phyloP scores from a whole-genome alignment of 2,113 vertebrate species.

The zebrafish (Danio rerio) region DNA sequence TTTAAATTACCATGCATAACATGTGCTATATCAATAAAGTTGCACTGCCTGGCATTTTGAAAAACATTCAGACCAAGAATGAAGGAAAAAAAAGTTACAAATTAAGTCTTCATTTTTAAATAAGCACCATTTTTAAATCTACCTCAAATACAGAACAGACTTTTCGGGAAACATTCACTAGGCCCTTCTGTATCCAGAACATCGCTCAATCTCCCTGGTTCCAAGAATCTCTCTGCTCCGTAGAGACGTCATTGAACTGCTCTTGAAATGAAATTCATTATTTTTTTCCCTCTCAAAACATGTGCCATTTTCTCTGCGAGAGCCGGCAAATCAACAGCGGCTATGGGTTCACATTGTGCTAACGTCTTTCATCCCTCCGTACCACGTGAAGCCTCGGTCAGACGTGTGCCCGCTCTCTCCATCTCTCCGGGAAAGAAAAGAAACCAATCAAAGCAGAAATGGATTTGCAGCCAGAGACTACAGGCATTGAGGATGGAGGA shows the following conservation, averaged over 20 bases:
- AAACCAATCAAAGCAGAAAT: slow-evolving; percentile 69
- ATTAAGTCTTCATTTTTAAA: too few species aligned
- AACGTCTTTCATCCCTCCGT: slow-evolving; percentile 7
- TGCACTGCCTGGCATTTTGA: too few species aligned
- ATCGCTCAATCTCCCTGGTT: neutral
- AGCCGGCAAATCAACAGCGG: neutral
- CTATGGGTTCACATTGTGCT: neutral
- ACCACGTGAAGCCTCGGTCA: slow-evolving; percentile 4
- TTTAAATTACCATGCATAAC: too few species aligned
- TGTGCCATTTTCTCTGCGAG: neutral
- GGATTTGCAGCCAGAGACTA: slow-evolving; percentile 59
- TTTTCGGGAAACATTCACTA: neutral
- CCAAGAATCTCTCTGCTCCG: neutral
- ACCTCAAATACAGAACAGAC: too few species aligned
- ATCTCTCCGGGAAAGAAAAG: slow-evolving; percentile 58
- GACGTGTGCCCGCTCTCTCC: slow-evolving; percentile 6
- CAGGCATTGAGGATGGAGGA: slow-evolving; percentile 19
- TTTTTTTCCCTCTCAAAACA: neutral
- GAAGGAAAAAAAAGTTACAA: too few species aligned
- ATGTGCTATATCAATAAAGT: too few species aligned
- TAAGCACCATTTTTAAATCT: too few species aligned
- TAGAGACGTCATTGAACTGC: neutral
- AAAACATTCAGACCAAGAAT: too few species aligned
- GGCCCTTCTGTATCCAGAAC: neutral
- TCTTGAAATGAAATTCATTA: neutral